Base-by-base conservation (phyloP, 2,797 vertebrate genomes). In the Gorsachius magnificus region DNA sequence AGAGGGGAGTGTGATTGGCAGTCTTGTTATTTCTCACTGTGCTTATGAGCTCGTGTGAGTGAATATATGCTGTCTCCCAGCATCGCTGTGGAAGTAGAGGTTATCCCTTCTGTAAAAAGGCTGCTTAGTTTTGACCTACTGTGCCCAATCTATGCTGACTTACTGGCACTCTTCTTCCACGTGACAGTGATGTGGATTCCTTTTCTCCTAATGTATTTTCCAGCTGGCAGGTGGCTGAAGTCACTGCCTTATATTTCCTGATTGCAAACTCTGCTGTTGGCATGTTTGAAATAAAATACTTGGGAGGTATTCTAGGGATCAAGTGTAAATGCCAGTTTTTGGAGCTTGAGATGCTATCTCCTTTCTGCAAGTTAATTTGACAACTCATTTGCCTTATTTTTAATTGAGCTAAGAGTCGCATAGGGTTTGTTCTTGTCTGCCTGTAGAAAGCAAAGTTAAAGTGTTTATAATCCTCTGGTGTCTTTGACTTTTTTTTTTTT, bases 221-320 rank as follows among this genome's bases (percentile, higher is more conserved):
- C 60, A 87, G n/a, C 63, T 96, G 90, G 46, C 91, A 76, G 66
- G 56, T 95, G 78, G 43, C 61, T 92, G 90, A 90, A 95, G 46
- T 72, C 36, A n/a, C 31, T 71, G 57, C 71, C 50, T 92, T 31
- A 4, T 75, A 45, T 87, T 93, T 89, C 41, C 35, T 87, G 56
- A 41, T 22, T 83, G 60, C 38, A 65, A 54, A 87, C 38, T 90
- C 68, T 83, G 86, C 81, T 84, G n/a, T 85, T 95, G 70, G 26
- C 38, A 46, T 38, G 68, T 69, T 77, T 60, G 45, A 76, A 81
- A 64, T 79, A 60, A 79, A 96, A 90, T 68, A 36, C 64, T 77
- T 43, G 13, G 33, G 56, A 91, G 28, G 2, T 61, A 22, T 70
- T 79, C 87, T 53, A 65, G 63, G 53, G 22, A 38, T 89, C 7